Evolutionary conservation across 2,113 vertebrate species (phyloP), one percentile per base, ranked within the genome.

Genomic region (Corythaeola cristata): DNA sequence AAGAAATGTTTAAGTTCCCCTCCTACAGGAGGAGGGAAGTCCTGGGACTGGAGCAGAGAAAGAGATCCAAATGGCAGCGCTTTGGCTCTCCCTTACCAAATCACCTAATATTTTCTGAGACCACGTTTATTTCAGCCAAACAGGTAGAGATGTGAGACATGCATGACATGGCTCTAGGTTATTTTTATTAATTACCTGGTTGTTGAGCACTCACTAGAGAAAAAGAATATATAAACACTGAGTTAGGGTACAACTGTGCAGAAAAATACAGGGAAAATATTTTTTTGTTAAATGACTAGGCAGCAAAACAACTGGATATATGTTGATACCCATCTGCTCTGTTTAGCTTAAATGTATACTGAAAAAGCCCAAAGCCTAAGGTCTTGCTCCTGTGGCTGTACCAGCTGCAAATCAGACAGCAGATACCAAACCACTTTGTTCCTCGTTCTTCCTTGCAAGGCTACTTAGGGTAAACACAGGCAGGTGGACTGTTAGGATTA

Each of bases 151-250:
- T 1, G 6, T 2, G 8, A 62, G 39, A 63, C 7, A 5, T 27
- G 6, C 0, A 1, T 1, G 2, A 19, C 30, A 33, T 0, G 0
- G 15, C 35, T 64, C 44, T 53, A 44, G 9, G 35, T 27, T 47
- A 19, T 26, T 73, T 82, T 77, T 73, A 15, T 44, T 50, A 52
- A 67, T 50, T 86, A 11, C 5, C 59, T 50, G 16, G 5, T 9
- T 73, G 45, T 33, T 3, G 3, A 80, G 39, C 13, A 22, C 18
- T 75, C 13, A 13, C 13, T 17, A 33, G 18, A 62, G 17, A 84
- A 64, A 75, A 78, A 9, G 39, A 64, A 64, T 11, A 8, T 7
- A 0, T 6, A 77, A 74, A 8, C 9, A 4, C 23, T 66, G 30
- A 66, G 26, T 35, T 28, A 27, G 16, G 39, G 28, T 19, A 56